Percentiles rank a stretch among this genome's conserved stretches.
Evolutionary conservation across 2,113 vertebrate species (phyloP).

Genomic region (Leucoraja erinaceus): DNA sequence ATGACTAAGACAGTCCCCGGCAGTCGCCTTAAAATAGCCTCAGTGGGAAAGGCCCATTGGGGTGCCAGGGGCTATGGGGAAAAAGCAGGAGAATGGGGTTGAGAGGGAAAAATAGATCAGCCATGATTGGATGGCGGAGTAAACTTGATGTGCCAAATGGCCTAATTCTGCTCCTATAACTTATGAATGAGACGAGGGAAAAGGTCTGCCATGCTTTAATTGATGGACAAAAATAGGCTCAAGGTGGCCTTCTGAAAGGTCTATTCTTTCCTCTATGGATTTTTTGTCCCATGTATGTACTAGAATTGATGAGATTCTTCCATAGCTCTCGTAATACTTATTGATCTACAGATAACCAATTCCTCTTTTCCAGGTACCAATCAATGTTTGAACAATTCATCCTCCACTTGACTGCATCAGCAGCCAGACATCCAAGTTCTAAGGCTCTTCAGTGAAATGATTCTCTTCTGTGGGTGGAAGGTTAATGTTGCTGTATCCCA

Average conservation of each 20-base stretch:
- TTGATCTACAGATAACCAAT: not conserved
- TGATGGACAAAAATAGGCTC: not conserved
- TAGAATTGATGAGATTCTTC: not conserved
- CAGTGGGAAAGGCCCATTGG: no score
- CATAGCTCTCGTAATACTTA: not conserved
- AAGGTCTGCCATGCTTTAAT: not conserved
- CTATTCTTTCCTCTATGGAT: not conserved
- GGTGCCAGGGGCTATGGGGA: no score
- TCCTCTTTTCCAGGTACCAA: not conserved
- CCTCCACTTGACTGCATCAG: not conserved
- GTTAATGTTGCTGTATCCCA: not conserved
- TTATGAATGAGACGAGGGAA: not conserved
- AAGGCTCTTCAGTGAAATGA: not conserved
- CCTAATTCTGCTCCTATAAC: not conserved
- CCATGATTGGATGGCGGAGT: no score
- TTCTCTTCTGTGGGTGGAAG: not conserved
- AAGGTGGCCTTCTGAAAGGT: not conserved
- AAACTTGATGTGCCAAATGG: no score
- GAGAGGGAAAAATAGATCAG: no score
- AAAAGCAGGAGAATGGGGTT: no score
- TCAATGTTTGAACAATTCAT: not conserved
- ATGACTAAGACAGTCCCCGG: no score
- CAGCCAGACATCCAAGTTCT: slow-evolving; percentile 1
- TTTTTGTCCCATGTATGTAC: not conserved
- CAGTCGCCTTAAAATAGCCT: no score